Evolutionary conservation across 2,888 invertebrate genomes (phyloP).

Genomic region (Mayetiola destructor): DNA sequence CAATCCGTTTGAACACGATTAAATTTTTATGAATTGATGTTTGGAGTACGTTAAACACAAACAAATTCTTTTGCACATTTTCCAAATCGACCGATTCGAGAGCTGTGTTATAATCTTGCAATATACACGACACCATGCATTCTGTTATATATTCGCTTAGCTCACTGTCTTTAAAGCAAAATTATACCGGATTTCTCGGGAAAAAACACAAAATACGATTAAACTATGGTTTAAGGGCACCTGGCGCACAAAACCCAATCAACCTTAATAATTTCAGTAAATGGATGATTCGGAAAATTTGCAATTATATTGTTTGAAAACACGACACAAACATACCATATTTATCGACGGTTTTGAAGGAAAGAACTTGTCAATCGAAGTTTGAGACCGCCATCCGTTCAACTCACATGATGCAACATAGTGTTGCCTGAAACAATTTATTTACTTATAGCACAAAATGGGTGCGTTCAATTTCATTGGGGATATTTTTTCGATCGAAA

Average conservation of each 20-base stretch:
- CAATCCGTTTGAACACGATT: too few relatives aligned
- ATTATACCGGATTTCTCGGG: neutral
- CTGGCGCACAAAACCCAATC: neutral
- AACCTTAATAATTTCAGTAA: neutral
- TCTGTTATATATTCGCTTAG: neutral
- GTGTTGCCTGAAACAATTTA: conserved; percentile 2
- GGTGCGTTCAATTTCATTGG: too few relatives aligned
- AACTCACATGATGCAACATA: neutral
- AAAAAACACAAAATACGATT: neutral
- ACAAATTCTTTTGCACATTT: neutral
- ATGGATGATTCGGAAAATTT: conserved; percentile 7
- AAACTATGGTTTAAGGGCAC: neutral
- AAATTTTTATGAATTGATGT: too few relatives aligned
- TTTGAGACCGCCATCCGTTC: neutral
- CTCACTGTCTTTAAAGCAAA: too few relatives aligned
- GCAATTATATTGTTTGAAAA: conserved; percentile 3
- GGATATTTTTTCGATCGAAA: too few relatives aligned
- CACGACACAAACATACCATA: conserved; percentile 3
- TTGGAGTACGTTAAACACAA: too few relatives aligned
- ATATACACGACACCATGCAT: conserved; percentile 3
- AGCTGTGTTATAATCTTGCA: too few relatives aligned
- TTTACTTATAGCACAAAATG: too few relatives aligned
- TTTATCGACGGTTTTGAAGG: neutral
- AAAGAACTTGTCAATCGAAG: conserved; percentile 1
- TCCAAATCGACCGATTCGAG: neutral